Percentiles rank a stretch among this genome's conserved stretches.
Evolutionary conservation across 2,888 invertebrate species (phyloP).

Genomic region (Mermis nigrescens): DNA sequence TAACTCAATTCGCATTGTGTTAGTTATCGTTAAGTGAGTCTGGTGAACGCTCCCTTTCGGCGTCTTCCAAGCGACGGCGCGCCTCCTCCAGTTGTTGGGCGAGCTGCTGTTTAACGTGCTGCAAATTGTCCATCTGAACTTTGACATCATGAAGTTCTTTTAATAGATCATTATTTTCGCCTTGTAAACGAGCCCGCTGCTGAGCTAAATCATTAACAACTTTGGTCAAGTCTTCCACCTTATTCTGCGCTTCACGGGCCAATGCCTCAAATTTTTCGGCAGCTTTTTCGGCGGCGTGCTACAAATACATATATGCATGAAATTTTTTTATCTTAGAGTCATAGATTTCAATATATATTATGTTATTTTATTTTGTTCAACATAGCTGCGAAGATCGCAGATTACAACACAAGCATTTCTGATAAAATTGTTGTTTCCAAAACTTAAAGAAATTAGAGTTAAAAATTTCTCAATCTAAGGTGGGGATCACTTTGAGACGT

Average conservation of each 20-base stretch:
- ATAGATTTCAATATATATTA: too few species aligned
- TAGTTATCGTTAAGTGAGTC: not conserved
- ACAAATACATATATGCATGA: too few species aligned
- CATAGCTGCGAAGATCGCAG: too few species aligned
- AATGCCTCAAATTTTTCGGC: constrained; percentile 74
- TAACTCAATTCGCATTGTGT: not conserved
- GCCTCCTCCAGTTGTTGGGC: constrained; percentile 78
- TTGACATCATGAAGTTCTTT: constrained; percentile 94
- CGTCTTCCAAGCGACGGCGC: constrained; percentile 81
- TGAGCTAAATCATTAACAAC: constrained; percentile 91
- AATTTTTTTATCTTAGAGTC: too few species aligned
- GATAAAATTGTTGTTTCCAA: too few species aligned
- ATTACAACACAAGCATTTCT: too few species aligned
- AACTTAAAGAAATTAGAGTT: too few species aligned
- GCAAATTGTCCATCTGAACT: constrained; percentile 76
- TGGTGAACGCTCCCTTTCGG: constrained; percentile 47
- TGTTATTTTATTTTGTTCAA: too few species aligned
- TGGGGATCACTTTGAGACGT: too few species aligned
- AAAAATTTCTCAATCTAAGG: too few species aligned
- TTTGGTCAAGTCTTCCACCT: constrained; percentile 56
- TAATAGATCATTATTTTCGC: constrained; percentile 69
- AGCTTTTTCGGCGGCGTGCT: constrained; percentile 39
- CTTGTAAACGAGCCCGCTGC: constrained; percentile 75
- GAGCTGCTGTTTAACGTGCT: constrained; percentile 72
- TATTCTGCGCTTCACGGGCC: constrained; percentile 77